phyloP scores from a whole-genome alignment of 2,888 invertebrate genomes.

The Nebria brevicollis region DNA sequence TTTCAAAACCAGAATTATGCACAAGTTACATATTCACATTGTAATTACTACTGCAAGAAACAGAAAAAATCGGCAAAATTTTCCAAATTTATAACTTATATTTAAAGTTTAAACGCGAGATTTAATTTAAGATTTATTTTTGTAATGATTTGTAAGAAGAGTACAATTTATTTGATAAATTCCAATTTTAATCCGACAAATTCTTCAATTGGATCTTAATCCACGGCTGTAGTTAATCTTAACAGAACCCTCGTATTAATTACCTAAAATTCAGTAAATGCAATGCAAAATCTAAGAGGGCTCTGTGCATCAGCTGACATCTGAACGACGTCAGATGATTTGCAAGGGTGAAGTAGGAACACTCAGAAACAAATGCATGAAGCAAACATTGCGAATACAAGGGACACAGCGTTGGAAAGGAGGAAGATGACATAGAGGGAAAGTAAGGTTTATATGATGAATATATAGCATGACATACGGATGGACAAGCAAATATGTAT shows the following conservation, averaged over 20 bases:
- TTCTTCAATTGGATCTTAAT: background rate
- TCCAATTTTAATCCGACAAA: background rate
- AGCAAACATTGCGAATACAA: conserved; percentile 1
- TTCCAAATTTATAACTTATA: too few species aligned
- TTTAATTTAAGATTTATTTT: background rate
- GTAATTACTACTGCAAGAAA: too few species aligned
- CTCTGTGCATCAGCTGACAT: conserved; percentile 22
- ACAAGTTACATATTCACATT: too few species aligned
- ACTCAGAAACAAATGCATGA: background rate
- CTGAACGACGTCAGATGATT: conserved; percentile 33
- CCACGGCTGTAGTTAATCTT: conserved; percentile 3
- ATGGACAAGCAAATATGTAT: conserved; percentile 23
- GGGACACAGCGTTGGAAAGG: conserved; percentile 3
- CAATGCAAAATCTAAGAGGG: conserved; percentile 8
- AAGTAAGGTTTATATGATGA: background rate
- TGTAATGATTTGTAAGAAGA: background rate
- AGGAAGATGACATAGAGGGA: conserved; percentile 10
- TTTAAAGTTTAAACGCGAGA: too few species aligned
- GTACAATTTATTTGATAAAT: background rate
- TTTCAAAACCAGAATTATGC: too few species aligned
- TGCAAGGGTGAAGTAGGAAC: conserved; percentile 10
- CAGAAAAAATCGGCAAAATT: too few species aligned
- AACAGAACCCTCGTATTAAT: conserved; percentile 36
- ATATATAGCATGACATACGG: conserved; percentile 27
- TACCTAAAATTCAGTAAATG: conserved; percentile 30